Evolutionary conservation across 1,140 invertebrate genomes (phyloP).

Genomic region (Heliothis virescens): DNA sequence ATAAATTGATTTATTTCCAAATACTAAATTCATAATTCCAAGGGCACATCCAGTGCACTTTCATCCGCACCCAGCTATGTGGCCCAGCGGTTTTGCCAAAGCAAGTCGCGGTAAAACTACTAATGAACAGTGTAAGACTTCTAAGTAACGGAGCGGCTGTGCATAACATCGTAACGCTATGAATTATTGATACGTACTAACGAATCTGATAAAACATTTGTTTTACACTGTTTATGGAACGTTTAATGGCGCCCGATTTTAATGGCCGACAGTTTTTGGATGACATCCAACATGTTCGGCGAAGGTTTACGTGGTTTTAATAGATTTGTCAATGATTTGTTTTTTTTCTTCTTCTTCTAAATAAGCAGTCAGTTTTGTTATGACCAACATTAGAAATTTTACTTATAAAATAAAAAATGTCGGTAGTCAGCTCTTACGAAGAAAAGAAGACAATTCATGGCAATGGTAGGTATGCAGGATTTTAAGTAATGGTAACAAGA

Average conservation of each 20-base stretch:
- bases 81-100: conserved; percentile 84
- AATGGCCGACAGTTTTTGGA: conserved; percentile 65
- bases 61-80: conserved; percentile 69
- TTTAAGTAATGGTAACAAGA: too few relatives aligned
- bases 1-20: neutral
- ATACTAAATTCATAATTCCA: neutral
- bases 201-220: conserved; percentile 82
- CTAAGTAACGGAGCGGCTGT: conserved; percentile 80
- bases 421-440: too few relatives aligned
- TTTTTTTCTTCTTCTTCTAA: too few relatives aligned
- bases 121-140: conserved; percentile 82
- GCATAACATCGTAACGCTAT: conserved; percentile 78
- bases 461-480: too few relatives aligned
- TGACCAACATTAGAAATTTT: too few relatives aligned
- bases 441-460: too few relatives aligned
- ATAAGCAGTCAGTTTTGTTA: too few relatives aligned
- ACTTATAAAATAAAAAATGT: too few relatives aligned
- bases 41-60: conserved; percentile 54
- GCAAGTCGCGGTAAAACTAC: conserved; percentile 79
- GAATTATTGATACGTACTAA: conserved; percentile 82
- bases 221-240: conserved; percentile 72
- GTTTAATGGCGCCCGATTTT: conserved; percentile 65
- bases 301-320: conserved; percentile 48
- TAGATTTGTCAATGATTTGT: conserved; percentile 41
- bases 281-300: conserved; percentile 56